Conservation (phyloP, 2,888 invertebrate species). For the Eristalis arbustorum region DNA sequence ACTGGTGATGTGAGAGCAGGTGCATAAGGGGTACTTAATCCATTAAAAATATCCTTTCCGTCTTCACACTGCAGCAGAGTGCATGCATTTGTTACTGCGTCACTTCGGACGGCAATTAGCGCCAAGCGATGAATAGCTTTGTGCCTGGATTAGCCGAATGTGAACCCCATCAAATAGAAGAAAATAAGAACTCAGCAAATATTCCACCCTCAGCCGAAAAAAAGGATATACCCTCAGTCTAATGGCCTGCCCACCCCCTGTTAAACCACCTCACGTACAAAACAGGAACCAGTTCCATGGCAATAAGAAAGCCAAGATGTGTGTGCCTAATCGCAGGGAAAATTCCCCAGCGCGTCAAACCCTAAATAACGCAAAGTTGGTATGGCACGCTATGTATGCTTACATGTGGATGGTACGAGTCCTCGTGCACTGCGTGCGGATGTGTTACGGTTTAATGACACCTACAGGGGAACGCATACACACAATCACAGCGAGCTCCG, state of each 20-base stretch:
- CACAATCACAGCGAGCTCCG: not conserved
- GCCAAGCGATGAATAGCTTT: constrained; percentile 55
- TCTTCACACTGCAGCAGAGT: constrained; percentile 43
- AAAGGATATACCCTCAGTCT: constrained; percentile 31
- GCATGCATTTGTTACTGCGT: constrained; percentile 65
- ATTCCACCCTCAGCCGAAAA: not conserved
- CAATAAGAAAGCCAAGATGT: constrained; percentile 21
- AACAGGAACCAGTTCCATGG: not conserved
- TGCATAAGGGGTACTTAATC: constrained; percentile 47
- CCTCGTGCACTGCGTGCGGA: constrained; percentile 13
- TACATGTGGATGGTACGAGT: not conserved
- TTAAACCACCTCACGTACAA: not conserved
- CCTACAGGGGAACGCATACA: constrained; percentile 38
- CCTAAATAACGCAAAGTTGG: constrained; percentile 46
- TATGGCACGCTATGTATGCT: not conserved
- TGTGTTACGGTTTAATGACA: constrained; percentile 66
- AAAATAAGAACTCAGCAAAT: not conserved
- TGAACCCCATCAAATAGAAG: not conserved
- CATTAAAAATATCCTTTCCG: constrained; percentile 42
- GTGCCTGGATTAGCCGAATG: constrained; percentile 34
- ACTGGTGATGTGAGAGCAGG: constrained; percentile 59
- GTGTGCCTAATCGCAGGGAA: constrained; percentile 63
- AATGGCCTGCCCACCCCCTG: not conserved
- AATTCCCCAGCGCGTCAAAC: constrained; percentile 61
- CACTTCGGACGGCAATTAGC: constrained; percentile 66